phyloP scores from a whole-genome alignment of 2,113 vertebrate genomes.

The Ptyas mucosa region DNA sequence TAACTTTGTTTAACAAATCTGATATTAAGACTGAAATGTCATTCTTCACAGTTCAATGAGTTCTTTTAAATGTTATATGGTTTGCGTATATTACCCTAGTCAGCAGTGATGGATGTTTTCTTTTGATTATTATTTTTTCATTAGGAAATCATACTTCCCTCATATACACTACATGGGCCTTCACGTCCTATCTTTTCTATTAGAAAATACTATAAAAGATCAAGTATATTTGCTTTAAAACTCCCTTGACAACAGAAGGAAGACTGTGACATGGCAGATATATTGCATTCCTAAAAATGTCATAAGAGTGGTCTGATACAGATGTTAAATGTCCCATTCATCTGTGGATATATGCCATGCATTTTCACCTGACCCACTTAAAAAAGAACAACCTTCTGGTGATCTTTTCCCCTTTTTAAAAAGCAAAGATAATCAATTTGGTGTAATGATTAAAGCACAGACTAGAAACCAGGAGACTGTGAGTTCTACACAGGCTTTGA shows the following conservation, averaged over 20 bases:
- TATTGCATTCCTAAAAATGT: constrained; percentile 6
- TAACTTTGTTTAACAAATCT: constrained; percentile 62
- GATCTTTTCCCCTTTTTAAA: background rate
- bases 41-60: constrained; percentile 53
- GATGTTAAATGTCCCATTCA: background rate
- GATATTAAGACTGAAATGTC: constrained; percentile 63
- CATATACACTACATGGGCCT: background rate
- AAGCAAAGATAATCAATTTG: background rate
- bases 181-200: constrained; percentile 20
- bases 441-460: background rate
- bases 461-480: background rate
- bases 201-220: background rate
- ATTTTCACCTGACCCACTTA: background rate
- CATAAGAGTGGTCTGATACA: background rate
- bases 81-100: constrained; percentile 37
- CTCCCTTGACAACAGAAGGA: constrained; percentile 6
- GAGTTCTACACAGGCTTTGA: background rate
- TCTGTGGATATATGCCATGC: background rate
- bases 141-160: constrained; percentile 25
- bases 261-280: background rate
- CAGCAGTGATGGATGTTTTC: constrained; percentile 26
- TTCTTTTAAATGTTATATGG: constrained; percentile 38
- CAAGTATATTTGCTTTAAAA: background rate
- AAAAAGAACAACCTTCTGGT: background rate
- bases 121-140: background rate